These are phyloP conservation scores for Dinoponera quadriceps DNA, from an alignment of 1,140 invertebrate genomes.

Conservation along the genomic window DNA sequence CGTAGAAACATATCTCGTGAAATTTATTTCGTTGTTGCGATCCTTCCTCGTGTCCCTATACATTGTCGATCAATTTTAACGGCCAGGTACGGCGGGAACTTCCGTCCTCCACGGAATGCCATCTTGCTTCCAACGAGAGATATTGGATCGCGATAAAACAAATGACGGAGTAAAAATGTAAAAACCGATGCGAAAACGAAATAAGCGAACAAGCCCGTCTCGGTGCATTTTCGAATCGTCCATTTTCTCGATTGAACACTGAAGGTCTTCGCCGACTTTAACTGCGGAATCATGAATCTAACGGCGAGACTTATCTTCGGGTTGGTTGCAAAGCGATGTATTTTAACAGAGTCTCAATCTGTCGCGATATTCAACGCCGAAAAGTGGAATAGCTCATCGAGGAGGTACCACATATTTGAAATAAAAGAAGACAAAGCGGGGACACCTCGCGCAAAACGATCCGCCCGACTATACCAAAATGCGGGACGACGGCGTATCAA, in stretches of 20 bases:
- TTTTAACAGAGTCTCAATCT: too few relatives aligned
- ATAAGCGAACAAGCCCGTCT: too few relatives aligned
- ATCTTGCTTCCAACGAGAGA: neutral
- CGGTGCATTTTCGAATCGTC: neutral
- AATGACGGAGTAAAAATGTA: too few relatives aligned
- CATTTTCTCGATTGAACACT: constrained; percentile 1
- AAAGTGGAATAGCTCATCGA: neutral
- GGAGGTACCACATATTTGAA: neutral
- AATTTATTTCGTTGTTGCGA: constrained; percentile 36
- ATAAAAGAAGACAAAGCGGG: constrained; percentile 6
- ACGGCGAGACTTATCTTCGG: too few relatives aligned
- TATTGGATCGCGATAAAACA: neutral
- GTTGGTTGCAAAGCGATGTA: too few relatives aligned
- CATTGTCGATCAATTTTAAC: neutral
- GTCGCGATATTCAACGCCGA: too few relatives aligned
- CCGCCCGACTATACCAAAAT: constrained; percentile 18
- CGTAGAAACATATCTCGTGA: constrained; percentile 2
- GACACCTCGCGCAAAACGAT: constrained; percentile 5
- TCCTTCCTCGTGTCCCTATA: neutral
- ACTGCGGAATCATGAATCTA: too few relatives aligned
- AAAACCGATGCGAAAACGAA: too few relatives aligned
- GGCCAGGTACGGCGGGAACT: too few relatives aligned
- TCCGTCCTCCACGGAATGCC: neutral
- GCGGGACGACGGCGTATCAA: constrained; percentile 27
- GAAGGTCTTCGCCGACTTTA: neutral